Evolutionary conservation across 2,888 invertebrate species (phyloP).

Genomic region (Lithophane leautieri): DNA sequence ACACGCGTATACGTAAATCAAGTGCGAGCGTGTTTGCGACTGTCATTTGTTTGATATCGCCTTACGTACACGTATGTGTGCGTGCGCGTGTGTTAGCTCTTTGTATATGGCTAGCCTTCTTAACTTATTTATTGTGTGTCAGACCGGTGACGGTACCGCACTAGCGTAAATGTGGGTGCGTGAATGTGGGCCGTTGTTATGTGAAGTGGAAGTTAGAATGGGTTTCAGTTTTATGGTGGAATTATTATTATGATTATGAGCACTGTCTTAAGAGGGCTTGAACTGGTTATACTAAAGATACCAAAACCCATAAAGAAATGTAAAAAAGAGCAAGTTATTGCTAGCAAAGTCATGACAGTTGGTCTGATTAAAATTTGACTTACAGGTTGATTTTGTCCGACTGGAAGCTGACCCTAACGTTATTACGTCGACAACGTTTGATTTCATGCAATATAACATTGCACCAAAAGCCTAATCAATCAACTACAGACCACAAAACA

Average conservation of each 20-base stretch:
- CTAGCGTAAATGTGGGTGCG: conserved; percentile 41
- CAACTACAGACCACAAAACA: no score
- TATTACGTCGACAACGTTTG: background rate
- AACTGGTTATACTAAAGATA: background rate
- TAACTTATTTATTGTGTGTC: conserved; percentile 15
- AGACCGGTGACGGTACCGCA: conserved; percentile 12
- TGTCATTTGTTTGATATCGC: background rate
- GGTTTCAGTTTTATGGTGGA: conserved; percentile 26
- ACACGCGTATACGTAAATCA: background rate
- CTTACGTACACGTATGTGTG: background rate
- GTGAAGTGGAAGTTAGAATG: conserved; percentile 23
- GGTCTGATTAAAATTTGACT: background rate
- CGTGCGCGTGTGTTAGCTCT: background rate
- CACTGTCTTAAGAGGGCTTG: background rate
- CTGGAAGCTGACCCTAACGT: background rate
- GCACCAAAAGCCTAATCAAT: background rate
- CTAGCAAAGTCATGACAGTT: no score
- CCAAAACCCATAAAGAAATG: background rate
- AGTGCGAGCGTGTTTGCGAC: background rate
- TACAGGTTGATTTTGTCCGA: background rate
- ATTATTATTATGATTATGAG: conserved; percentile 25
- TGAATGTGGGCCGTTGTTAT: conserved; percentile 28
- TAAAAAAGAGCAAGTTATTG: no score
- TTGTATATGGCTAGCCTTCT: background rate
- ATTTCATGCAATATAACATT: background rate